A percentile compares a stretch with the other conserved stretches of the same genome.
These are phyloP conservation scores for Lithophane ornitopus DNA, from an alignment of 2,888 invertebrate genomes.

Conservation along the genomic window DNA sequence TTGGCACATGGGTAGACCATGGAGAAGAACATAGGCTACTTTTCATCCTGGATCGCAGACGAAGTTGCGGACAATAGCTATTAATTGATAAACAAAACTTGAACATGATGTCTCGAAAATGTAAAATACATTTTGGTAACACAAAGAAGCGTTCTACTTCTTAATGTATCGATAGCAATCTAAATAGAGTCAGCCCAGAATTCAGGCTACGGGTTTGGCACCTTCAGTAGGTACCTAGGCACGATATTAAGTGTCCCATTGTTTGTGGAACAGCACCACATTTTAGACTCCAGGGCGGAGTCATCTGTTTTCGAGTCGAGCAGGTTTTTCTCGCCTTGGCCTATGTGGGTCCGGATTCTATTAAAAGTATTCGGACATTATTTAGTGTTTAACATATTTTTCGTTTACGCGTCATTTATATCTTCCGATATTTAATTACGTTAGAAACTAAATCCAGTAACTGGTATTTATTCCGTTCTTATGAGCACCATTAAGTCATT, in stretches of 20 bases:
- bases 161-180: not conserved
- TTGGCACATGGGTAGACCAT: too few species aligned
- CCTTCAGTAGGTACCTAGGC: too few species aligned
- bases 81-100: not conserved
- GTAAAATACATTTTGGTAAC: not conserved
- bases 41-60: too few species aligned
- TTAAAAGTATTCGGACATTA: not conserved
- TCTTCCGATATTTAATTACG: not conserved
- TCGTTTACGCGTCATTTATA: not conserved
- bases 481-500: slow-evolving; percentile 39
- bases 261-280: not conserved
- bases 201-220: not conserved
- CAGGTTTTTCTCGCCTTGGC: too few species aligned
- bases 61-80: too few species aligned
- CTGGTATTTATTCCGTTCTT: slow-evolving; percentile 19
- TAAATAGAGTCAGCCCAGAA: not conserved
- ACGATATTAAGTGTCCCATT: not conserved
- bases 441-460: not conserved
- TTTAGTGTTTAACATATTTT: not conserved
- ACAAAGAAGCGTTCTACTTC: too few species aligned
- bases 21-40: too few species aligned
- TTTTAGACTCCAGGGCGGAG: too few species aligned
- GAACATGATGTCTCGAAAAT: not conserved
- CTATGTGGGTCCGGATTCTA: not conserved
- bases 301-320: not conserved